These are phyloP conservation scores for Phrynocephalus vlangalii DNA, from an alignment of 2,797 vertebrate genomes.

Conservation along the genomic window DNA sequence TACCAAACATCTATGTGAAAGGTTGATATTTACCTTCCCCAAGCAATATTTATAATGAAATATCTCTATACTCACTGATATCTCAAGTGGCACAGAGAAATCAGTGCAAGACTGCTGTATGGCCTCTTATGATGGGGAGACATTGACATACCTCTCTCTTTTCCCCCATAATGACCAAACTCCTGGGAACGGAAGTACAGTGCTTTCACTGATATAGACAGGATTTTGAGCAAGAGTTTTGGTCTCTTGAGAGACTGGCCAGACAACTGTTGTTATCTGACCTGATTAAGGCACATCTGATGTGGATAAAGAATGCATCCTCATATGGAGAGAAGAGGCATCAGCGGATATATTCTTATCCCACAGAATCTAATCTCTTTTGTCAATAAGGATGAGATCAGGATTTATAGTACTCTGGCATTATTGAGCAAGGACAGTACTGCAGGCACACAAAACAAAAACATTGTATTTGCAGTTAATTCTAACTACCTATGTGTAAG, in stretches of 20 bases:
- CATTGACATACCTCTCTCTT: too few relatives aligned
- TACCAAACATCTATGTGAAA: too few relatives aligned
- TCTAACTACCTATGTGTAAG: neutral
- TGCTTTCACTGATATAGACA: neutral
- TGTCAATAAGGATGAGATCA: slow-evolving; percentile 7
- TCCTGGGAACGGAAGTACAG: neutral
- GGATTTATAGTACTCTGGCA: neutral
- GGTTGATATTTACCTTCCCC: too few relatives aligned
- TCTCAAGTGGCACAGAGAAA: too few relatives aligned
- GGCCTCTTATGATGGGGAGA: too few relatives aligned
- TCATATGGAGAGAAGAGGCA: neutral
- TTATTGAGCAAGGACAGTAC: neutral
- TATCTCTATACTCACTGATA: neutral
- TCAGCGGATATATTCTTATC: neutral
- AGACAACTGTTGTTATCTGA: slow-evolving; percentile 20
- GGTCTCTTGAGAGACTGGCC: neutral
- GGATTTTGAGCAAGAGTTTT: slow-evolving; percentile 7
- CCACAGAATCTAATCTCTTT: slow-evolving; percentile 12
- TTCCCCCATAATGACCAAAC: neutral
- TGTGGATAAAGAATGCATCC: neutral
- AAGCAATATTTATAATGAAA: neutral
- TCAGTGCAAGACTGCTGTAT: too few relatives aligned
- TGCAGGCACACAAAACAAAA: neutral
- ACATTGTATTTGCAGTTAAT: neutral
- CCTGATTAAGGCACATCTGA: slow-evolving; percentile 13